Conservation (phyloP, 1,140 invertebrate genomes). For the Papilio helenus region DNA sequence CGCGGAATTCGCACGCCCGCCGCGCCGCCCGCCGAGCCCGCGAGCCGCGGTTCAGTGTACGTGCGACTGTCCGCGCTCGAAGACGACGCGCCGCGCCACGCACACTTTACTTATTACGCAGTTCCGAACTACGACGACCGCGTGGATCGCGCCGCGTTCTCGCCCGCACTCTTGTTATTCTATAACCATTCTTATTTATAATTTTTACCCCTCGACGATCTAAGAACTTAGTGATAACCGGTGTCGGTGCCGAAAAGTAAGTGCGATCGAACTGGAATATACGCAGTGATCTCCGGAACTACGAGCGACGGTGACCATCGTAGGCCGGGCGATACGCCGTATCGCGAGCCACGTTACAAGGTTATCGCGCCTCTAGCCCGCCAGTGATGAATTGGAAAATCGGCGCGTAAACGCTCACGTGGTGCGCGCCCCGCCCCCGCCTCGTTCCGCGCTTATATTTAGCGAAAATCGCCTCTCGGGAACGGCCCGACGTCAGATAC, state of each 20-base stretch:
- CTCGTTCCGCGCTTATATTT: slow-evolving; percentile 79
- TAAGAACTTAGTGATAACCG: slow-evolving; percentile 65
- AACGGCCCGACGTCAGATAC: slow-evolving; percentile 71
- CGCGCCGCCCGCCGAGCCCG: slow-evolving; percentile 64
- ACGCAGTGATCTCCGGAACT: slow-evolving; percentile 57
- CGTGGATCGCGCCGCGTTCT: slow-evolving; percentile 59
- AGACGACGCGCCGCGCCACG: slow-evolving; percentile 63
- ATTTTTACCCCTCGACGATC: slow-evolving; percentile 18
- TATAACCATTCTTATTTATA: not conserved
- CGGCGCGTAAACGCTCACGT: slow-evolving; percentile 82
- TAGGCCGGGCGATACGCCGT: slow-evolving; percentile 62
- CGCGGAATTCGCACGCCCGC: slow-evolving; percentile 55
- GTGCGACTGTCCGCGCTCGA: slow-evolving; percentile 72
- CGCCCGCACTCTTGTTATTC: slow-evolving; percentile 32
- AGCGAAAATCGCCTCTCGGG: slow-evolving; percentile 81
- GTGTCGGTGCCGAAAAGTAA: slow-evolving; percentile 76
- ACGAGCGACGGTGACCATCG: slow-evolving; percentile 55
- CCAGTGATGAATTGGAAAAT: slow-evolving; percentile 82
- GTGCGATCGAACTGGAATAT: slow-evolving; percentile 57
- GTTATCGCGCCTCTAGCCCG: slow-evolving; percentile 77
- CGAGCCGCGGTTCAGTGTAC: slow-evolving; percentile 72
- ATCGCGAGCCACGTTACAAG: slow-evolving; percentile 78
- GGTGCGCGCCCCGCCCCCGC: slow-evolving; percentile 76
- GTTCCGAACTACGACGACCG: slow-evolving; percentile 72
- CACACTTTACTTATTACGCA: slow-evolving; percentile 77